These are phyloP conservation scores for Phalacrocorax brasilianus DNA, from an alignment of 2,113 vertebrate species.

Conservation along the genomic window DNA sequence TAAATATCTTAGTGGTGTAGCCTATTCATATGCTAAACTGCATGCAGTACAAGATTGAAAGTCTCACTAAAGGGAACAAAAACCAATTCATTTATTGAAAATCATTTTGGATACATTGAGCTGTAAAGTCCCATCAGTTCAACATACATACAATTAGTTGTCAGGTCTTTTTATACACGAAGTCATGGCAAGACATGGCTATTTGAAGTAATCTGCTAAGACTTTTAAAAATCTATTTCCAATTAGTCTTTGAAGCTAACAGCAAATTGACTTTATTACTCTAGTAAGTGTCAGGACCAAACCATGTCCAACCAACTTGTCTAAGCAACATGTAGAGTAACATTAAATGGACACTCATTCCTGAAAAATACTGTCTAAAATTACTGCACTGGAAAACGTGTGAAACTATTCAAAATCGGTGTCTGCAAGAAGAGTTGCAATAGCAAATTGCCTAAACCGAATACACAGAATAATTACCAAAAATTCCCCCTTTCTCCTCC, in stretches of 20 bases:
- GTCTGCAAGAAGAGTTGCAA: not conserved
- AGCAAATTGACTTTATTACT: not conserved
- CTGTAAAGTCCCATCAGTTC: not conserved
- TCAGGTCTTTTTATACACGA: not conserved
- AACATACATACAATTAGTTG: not conserved
- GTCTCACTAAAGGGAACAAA: not conserved
- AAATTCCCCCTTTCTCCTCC: not conserved
- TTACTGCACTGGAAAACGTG: fast-evolving
- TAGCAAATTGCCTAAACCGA: not conserved
- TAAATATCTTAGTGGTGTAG: not conserved
- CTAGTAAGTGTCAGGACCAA: not conserved
- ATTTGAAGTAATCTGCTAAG: not conserved
- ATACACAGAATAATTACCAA: not conserved
- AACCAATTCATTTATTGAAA: not conserved
- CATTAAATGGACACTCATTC: not conserved
- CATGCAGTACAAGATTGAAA: not conserved
- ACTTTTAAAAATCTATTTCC: not conserved
- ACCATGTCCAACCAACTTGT: not conserved
- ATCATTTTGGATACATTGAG: not conserved
- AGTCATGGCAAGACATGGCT: not conserved
- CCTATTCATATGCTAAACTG: not conserved
- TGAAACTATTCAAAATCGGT: not conserved
- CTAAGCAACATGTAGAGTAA: not conserved
- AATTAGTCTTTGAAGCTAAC: not conserved
- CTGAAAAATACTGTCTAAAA: not conserved